Percentiles rank a stretch among this genome's conserved stretches.
These are phyloP conservation scores for Amblyopsis rosae DNA, from an alignment of 2,113 vertebrate genomes.

Conservation along the genomic window DNA sequence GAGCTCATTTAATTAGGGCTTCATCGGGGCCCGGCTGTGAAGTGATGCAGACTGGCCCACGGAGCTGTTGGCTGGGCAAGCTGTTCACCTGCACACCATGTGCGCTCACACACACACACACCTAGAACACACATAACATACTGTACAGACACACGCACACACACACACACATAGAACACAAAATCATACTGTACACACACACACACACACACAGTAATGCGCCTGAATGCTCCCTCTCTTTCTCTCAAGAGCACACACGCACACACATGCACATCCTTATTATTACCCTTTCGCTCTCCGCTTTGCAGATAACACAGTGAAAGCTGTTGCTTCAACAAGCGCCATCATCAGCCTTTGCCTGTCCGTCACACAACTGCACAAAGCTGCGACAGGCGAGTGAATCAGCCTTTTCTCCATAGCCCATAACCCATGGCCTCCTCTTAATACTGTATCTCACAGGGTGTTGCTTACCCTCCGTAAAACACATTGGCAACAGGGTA, in stretches of 20 bases:
- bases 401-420: no score
- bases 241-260: no score
- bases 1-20: constrained; percentile 72
- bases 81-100: constrained; percentile 74
- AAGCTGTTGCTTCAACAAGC: constrained; percentile 45
- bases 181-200: neutral
- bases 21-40: constrained; percentile 65
- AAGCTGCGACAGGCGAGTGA: constrained; percentile 43
- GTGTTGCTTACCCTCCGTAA: no score
- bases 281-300: constrained; percentile 28
- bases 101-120: constrained; percentile 13
- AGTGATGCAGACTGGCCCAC: constrained; percentile 74
- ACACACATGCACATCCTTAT: neutral
- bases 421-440: no score
- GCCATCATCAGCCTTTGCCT: constrained; percentile 55
- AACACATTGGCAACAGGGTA: no score
- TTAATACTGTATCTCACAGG: constrained; percentile 35
- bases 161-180: neutral
- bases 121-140: constrained; percentile 7
- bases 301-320: constrained; percentile 31
- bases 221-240: constrained; percentile 3
- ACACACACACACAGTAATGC: neutral
- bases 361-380: constrained; percentile 45
- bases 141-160: neutral
- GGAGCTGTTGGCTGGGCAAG: constrained; percentile 73